Evolutionary conservation across 1,140 invertebrate species (phyloP).

Genomic region (Glomeris maerens): DNA sequence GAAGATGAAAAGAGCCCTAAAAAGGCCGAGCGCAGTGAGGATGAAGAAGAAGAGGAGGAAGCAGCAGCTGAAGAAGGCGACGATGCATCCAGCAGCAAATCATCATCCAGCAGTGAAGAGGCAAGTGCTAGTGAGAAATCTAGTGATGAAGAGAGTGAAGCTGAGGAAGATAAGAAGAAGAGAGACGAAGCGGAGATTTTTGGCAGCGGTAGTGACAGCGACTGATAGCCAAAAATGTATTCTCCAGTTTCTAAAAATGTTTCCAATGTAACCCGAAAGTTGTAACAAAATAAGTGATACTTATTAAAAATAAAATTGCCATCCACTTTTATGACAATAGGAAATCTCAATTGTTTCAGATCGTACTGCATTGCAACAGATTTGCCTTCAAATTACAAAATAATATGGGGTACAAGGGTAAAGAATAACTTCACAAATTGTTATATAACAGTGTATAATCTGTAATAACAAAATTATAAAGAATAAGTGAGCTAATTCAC

Average conservation of each 20-base stretch:
- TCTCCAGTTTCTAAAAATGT: not conserved
- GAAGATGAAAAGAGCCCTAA: constrained; percentile 22
- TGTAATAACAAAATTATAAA: no score
- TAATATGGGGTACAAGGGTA: no score
- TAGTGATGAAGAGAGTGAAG: constrained; percentile 18
- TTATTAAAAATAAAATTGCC: not conserved
- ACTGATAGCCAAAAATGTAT: not conserved
- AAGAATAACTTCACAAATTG: no score
- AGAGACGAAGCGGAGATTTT: constrained; percentile 35
- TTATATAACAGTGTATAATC: no score
- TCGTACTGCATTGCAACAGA: no score
- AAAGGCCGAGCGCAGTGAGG: constrained; percentile 26
- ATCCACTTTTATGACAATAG: no score
- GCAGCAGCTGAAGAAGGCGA: constrained; percentile 11
- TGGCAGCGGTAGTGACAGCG: constrained; percentile 23
- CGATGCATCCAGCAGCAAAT: constrained; percentile 14
- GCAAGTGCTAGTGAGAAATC: constrained; percentile 18
- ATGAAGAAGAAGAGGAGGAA: constrained; percentile 25
- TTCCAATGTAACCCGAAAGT: not conserved
- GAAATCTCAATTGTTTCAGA: no score
- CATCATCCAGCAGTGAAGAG: constrained; percentile 6
- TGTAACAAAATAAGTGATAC: not conserved
- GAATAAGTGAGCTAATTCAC: no score
- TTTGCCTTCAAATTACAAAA: no score
- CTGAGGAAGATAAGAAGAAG: constrained; percentile 20